These are phyloP conservation scores for Tachina fera DNA, from an alignment of 2,888 invertebrate genomes.

Conservation along the genomic window DNA sequence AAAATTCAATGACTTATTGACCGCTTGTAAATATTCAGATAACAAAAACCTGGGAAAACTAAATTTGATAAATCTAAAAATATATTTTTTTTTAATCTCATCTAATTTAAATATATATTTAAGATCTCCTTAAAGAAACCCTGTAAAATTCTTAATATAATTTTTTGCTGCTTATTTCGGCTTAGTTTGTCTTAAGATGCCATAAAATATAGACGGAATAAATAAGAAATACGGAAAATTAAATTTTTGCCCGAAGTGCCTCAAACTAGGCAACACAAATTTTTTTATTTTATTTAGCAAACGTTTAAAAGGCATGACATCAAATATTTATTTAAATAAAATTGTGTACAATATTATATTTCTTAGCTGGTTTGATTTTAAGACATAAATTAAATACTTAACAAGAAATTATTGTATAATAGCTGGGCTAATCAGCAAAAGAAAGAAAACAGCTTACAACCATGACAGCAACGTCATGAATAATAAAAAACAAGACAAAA, in stretches of 20 bases:
- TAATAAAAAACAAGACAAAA: background rate
- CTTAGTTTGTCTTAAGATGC: background rate
- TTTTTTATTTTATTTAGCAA: background rate
- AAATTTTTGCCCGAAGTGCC: slow-evolving; percentile 17
- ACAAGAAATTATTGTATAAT: slow-evolving; percentile 50
- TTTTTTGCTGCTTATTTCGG: background rate
- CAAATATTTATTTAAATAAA: slow-evolving; percentile 25
- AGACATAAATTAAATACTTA: slow-evolving; percentile 63
- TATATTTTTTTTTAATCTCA: background rate
- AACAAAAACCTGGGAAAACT: no score
- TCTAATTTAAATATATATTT: background rate
- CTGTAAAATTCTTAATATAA: background rate
- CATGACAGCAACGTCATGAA: slow-evolving; percentile 15
- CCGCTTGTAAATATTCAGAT: no score
- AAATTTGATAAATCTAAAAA: no score
- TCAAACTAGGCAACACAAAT: background rate
- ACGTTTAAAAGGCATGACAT: slow-evolving; percentile 1
- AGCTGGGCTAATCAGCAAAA: slow-evolving; percentile 50
- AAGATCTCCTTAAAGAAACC: no score
- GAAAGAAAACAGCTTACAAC: slow-evolving; percentile 18
- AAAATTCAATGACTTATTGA: no score
- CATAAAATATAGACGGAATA: background rate
- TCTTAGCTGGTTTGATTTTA: background rate
- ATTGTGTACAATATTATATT: slow-evolving; percentile 8
- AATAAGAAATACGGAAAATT: background rate